Base-by-base conservation (phyloP, 2,113 vertebrate species). In the sheep (Ovis aries) region DNA sequence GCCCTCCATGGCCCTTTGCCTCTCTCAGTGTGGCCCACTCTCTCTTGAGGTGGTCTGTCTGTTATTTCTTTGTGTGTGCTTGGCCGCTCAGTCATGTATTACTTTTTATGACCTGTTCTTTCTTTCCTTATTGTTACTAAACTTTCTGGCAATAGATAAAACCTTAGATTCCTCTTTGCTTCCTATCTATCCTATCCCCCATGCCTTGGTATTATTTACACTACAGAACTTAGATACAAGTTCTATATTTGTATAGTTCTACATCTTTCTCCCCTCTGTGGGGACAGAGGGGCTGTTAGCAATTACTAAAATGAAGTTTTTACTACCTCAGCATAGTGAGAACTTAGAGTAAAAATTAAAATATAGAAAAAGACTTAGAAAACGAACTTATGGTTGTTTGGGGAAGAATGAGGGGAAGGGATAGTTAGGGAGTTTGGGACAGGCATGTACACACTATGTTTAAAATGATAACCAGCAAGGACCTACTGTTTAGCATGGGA, bases 311-410 rank as follows among this genome's bases (percentile, higher is more conserved):
- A 36, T 83, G 59, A 80, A 90, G 31, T 60, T n/a, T 77, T 13
- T 2, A 45, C n/a, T 86, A 33, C 53, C 36, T 94, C n/a, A 90
- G 59, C 77, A 50, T 43, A 77, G 31, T 95, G 55, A 88, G 50
- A 87, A 90, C 7, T 67, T 71, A 71, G 48, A 92, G 36, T 77
- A 92, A 55, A 92, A 87, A 82, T 67, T 83, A 87, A 98, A 92
- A 88, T 19, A n/a, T 1, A 92, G 80, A 90, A 81, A 81, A 71
- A 36, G n/a, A 36, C 64, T 40, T 71, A 40, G n/a, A 71, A 36
- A 71, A 71, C 0, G 3, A 71, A 40, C 19, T 71, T 23, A 71
- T 40, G 67, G 67, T 71, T 71, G 67, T 71, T 40, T 71, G n/a
- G 67, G 62, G 19, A 71, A 40, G 67, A 23, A 40, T 71, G 67